Evolutionary conservation across 2,113 vertebrate genomes (phyloP).

Genomic region (Acrocephalus arundinaceus): DNA sequence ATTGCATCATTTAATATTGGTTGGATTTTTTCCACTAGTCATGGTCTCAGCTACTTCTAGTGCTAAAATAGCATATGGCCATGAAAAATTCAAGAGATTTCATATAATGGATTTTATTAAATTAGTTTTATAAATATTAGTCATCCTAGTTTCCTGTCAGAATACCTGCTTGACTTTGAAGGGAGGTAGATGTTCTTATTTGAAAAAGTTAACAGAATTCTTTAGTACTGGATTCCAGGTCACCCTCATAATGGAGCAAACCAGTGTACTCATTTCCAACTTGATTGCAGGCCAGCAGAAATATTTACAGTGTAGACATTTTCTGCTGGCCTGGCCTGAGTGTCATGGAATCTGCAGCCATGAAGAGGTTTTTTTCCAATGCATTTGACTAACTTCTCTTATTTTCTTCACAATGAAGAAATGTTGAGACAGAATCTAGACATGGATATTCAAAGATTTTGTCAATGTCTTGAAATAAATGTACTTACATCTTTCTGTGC

Average conservation of each 20-base stretch:
- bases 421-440: not conserved
- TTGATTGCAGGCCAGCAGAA: not conserved
- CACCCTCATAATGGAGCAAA: not conserved
- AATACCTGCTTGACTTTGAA: not conserved
- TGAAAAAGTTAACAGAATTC: not conserved
- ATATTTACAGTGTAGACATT: not conserved
- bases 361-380: not conserved
- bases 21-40: conserved; percentile 31
- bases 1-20: conserved; percentile 19
- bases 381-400: not conserved
- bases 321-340: not conserved
- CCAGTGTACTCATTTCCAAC: not conserved
- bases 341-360: not conserved
- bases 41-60: not conserved
- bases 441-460: not conserved
- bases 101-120: conserved; percentile 10
- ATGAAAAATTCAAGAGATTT: conserved; percentile 39
- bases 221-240: not conserved
- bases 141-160: not conserved
- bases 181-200: not conserved
- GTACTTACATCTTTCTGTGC: not conserved
- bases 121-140: conserved; percentile 24
- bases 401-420: not conserved
- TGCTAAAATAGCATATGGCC: conserved; percentile 24
- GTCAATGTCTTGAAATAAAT: not conserved